Evolutionary conservation across 1,140 invertebrate genomes (phyloP), one percentile per base, ranked within the genome.

Genomic region (Cotesia typhae): DNA sequence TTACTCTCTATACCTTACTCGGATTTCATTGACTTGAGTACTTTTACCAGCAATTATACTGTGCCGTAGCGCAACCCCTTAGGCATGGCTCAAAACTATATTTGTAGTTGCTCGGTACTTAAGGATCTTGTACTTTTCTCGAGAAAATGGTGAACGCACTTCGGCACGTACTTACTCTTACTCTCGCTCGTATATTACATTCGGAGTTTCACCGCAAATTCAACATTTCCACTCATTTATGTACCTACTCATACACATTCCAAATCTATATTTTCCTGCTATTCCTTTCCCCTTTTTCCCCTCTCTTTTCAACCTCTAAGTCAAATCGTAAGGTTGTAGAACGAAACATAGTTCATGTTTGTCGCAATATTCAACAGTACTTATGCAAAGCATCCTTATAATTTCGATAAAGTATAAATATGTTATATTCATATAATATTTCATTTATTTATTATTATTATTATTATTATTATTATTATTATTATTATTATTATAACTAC

Each of bases 101-200:
- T 71, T 38, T 59, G 51, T 71, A 51, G 47, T 37, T 10, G 60
- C 51, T 67, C 10, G n/a, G 36, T 64, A 51, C 47, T 66, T 17
- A 67, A 17, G 53, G 47, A 55, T 64, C 60, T 55, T 65, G 4
- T 37, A 38, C 60, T 63, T 53, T 66, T 64, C 60, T 63, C 64
- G 57, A 53, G 63, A 52, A 41, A 66, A 71, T 20, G 35, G 52
- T 52, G 57, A 71, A 66, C 51, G 70, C 63, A 71, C 51, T 71
- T 66, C 51, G 70, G 70, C 70, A 71, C 70, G 70, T 71, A 71
- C 70, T 66, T 63, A 70, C 53, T 41, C 35, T 60, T 63, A 70
- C 53, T 41, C 35, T 60, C 70, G 53, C 17, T 66, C 57, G 10
- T 53, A 67, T 53, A 66, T 71, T 66, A 66, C 66, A 66, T 66